Base-by-base conservation (phyloP, 2,888 invertebrate species). In the Orchesellides sinensis region DNA sequence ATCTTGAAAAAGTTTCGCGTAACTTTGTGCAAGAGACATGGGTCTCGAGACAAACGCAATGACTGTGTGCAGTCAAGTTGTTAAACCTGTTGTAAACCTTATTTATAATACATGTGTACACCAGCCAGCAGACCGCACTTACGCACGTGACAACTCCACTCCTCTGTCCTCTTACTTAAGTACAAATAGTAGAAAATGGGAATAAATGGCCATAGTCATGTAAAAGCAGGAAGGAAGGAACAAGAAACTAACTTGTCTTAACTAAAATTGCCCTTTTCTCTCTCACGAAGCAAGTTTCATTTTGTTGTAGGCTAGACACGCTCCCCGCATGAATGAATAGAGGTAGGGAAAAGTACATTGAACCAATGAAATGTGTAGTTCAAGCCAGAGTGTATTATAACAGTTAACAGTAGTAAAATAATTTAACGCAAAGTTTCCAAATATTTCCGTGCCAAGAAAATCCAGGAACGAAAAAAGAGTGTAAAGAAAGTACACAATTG, bases 71-170 rank as follows among this genome's bases (percentile, higher is more conserved):
- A 52, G 4, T 52, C n/a, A 17, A 52, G 52, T 52, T 10, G 52
- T 52, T 17, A 56, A 32, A 59, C 59, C 59, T 56, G 59, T 59
- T 59, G 52, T 52, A 59, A 59, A 59, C 59, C 59, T 59, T 59
- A 59, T 59, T 59, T 59, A 56, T 56, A 25, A 59, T 59, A 59
- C 6, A 21, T 40, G 40, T n/a, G 40, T 14, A 10, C n/a, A 5
- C 14, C 32, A 32, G 40, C 10, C 14, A n/a, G 40, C n/a, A 40
- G 40, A 40, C 40, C 10, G 10, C 40, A n/a, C 10, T 14, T 2
- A 8, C 14, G 40, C 10, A 40, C 40, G 40, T 40, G 40, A 40
- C n/a, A n/a, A n/a, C n/a, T 40, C n/a, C 40, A n/a, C n/a, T 10
- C 2, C 40, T 40, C 40, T 8, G 40, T 40, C 40, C 40, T 40